Evolutionary conservation across 1,140 invertebrate species (phyloP), one percentile per base, ranked within the genome.

Genomic region (Drosophila ohnishii): DNA sequence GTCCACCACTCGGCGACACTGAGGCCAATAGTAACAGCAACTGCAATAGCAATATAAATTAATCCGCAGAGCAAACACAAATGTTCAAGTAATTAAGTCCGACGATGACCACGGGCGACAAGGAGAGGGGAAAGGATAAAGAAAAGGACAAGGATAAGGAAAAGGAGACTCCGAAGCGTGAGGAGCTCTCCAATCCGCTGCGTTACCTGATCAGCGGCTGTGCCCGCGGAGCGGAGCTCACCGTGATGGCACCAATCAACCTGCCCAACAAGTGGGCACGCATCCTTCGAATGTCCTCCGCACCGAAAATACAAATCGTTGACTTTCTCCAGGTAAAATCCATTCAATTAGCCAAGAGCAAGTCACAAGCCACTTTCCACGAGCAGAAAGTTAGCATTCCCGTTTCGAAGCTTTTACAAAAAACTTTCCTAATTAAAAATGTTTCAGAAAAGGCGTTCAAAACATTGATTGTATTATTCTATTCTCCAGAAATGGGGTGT

Each of bases 261-360:
- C 80, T 93, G 28, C 92, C 93, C 45, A 92, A 93, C 35, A 93
- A 93, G 77, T 94, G 93, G 93, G 93, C 92, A 7, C 93, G 93
- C 75, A 93, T 94, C 75, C 90, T 94, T 65, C 91, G 93, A 16
- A 91, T 93, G 39, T 90, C 77, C 61, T 92, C 80, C 35, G 72
- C 67, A 28, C 79, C 78, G 73, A 92, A 89, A 90, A 86, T 91
- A n/a, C 83, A 91, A 39, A 73, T 90, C n/a, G 92, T 93, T 67
- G 93, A 93, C 66, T 81, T 93, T 37, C 80, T 92, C 14, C 91
- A 93, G 92, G 92, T 93, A 91, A 88, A 57, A 59, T 10, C 37
- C 34, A 75, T 60, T 51, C 14, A 55, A 59, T 71, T 70, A 57
- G 42, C 47, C 9, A 32, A 19, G 13, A 22, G 35, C 9, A 13